Percentiles rank a stretch among this genome's conserved stretches.
Conservation (phyloP, 2,113 vertebrate species). For the Petrocephalus zakoni region DNA sequence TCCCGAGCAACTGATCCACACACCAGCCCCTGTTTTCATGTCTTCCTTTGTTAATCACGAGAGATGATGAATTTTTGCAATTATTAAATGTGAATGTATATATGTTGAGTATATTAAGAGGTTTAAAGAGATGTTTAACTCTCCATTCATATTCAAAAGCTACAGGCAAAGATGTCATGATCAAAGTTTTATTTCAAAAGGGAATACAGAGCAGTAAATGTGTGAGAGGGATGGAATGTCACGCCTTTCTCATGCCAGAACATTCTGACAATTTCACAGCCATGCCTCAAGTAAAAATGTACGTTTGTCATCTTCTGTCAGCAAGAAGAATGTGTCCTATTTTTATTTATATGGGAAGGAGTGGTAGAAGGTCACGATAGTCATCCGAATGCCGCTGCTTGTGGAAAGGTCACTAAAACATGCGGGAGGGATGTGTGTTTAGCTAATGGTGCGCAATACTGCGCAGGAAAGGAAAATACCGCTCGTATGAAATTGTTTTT, state of each 20-base stretch:
- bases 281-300: neutral
- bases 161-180: neutral
- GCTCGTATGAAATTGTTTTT: neutral
- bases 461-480: neutral
- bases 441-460: neutral
- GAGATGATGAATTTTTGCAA: neutral
- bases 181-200: neutral
- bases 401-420: neutral
- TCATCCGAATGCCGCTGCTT: neutral
- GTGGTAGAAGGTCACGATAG: neutral
- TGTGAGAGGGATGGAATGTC: neutral
- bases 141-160: neutral
- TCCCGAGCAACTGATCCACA: neutral
- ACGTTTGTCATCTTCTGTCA: neutral
- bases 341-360: neutral
- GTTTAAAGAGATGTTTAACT: neutral
- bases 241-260: neutral
- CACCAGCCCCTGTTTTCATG: neutral
- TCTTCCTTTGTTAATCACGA: neutral
- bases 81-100: neutral
- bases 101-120: neutral
- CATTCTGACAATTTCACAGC: neutral
- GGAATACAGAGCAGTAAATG: neutral
- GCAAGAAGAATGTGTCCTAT: neutral
- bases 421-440: neutral